These are phyloP conservation scores for Chionis minor DNA, from an alignment of 2,113 vertebrate genomes.

Conservation along the genomic window DNA sequence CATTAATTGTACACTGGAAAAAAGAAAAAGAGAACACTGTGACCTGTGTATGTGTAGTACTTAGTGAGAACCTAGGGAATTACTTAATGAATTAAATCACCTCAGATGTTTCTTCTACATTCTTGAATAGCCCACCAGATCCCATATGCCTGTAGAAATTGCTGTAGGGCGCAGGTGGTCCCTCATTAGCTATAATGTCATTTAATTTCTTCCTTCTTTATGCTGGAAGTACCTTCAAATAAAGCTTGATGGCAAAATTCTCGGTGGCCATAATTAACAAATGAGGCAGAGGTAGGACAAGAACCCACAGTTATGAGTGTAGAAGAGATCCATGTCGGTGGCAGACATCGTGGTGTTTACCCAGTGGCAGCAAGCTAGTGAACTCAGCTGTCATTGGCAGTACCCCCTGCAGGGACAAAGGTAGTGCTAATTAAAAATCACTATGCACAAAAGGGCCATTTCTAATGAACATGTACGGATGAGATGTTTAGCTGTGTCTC, in stretches of 20 bases:
- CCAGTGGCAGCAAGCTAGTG: neutral
- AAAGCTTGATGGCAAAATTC: slow-evolving; percentile 21
- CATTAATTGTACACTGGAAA: slow-evolving; percentile 23
- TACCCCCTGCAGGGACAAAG: neutral
- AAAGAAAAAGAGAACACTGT: neutral
- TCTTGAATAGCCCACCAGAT: slow-evolving; percentile 39
- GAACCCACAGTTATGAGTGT: neutral
- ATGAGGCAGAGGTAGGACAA: neutral
- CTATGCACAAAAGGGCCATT: neutral
- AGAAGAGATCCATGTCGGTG: neutral
- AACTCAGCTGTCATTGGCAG: slow-evolving; percentile 28
- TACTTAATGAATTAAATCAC: slow-evolving; percentile 46
- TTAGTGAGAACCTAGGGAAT: slow-evolving; percentile 46
- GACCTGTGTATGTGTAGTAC: neutral
- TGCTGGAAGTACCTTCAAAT: slow-evolving; percentile 19
- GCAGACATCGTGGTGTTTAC: neutral
- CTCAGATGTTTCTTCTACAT: slow-evolving; percentile 45
- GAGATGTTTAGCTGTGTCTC: neutral
- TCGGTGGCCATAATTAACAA: slow-evolving; percentile 11
- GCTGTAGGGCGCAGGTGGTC: slow-evolving; percentile 46
- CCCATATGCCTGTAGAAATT: slow-evolving; percentile 21
- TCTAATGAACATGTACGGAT: slow-evolving; percentile 17
- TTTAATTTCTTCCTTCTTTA: slow-evolving; percentile 50
- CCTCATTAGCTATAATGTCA: slow-evolving; percentile 38
- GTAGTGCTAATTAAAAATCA: slow-evolving; percentile 46